Evolutionary conservation across 2,113 vertebrate species (phyloP), one percentile per base, ranked within the genome.

Genomic region (Odontesthes bonariensis): DNA sequence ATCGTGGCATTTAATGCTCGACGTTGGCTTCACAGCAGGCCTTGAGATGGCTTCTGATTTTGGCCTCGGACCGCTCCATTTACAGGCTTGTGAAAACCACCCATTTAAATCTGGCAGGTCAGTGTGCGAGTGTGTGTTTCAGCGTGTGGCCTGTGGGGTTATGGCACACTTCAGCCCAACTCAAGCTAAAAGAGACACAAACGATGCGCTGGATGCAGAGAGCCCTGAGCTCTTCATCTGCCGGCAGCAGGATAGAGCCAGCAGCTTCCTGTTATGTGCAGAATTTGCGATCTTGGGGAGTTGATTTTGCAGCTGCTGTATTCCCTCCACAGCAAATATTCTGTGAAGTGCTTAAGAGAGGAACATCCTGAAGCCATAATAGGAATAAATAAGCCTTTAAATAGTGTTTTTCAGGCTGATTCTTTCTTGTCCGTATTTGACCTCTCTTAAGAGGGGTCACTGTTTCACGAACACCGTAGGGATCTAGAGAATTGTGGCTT

Each of bases 21-120:
- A 75, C 51, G 10, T 22, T 56, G 49, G 69, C 33, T 74, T 77
- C 71, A 79, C 69, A 64, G 73, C 58, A 20, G 19, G 57, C 49
- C 60, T 68, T 59, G 32, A 73, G 78, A 84, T 40, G 69, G 63
- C 56, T 51, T 20, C 40, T 17, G 38, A n/a, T 59, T 81, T 65
- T 74, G 76, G 66, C 71, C 72, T 46, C 66, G 69, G 49, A 55
- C 73, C 13, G 1, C 81, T 52, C 23, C 86, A 51, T 89, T 87
- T 84, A 70, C 82, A 77, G 66, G 60, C 82, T 49, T 70, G 78
- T 58, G 52, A 86, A 84, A 89, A 81, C 33, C 54, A 60, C 52
- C 62, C 66, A 35, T 77, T 88, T 67, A 73, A 71, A 76, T 31
- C 75, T 73, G 81, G 77, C 69, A 71, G 40, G 16, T 58, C 11